phyloP scores from a whole-genome alignment of 2,113 vertebrate genomes.

The Cygnus atratus region DNA sequence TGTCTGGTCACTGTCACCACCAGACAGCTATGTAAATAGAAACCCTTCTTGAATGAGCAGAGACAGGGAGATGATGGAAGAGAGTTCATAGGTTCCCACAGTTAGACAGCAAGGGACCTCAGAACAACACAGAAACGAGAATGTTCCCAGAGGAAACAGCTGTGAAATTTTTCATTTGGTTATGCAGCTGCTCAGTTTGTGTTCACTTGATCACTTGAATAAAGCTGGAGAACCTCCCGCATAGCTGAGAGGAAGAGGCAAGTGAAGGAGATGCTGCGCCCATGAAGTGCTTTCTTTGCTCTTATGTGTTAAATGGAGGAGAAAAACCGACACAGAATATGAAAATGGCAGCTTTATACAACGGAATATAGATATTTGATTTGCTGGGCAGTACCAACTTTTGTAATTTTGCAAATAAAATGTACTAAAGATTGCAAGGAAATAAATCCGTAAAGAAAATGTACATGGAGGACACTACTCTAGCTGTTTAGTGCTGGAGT shows the following conservation, averaged over 20 bases:
- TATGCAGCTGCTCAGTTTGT: neutral
- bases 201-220: neutral
- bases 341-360: neutral
- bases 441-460: neutral
- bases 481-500: neutral
- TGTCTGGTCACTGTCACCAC: conserved; percentile 58
- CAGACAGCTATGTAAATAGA: conserved; percentile 76
- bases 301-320: neutral
- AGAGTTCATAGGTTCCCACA: conserved; percentile 46
- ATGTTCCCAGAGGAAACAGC: conserved; percentile 21
- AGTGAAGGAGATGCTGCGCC: neutral
- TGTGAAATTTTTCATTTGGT: conserved; percentile 17
- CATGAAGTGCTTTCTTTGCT: neutral
- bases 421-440: neutral
- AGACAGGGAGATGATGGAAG: conserved; percentile 37
- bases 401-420: neutral
- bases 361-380: neutral
- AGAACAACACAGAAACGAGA: neutral
- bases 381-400: neutral
- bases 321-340: neutral
- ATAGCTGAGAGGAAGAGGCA: neutral
- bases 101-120: conserved; percentile 69
- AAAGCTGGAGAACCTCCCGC: neutral
- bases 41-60: conserved; percentile 32
- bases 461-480: neutral